These are phyloP conservation scores for Rhinopithecus roxellana DNA, from an alignment of 2,113 vertebrate genomes.

Conservation along the genomic window DNA sequence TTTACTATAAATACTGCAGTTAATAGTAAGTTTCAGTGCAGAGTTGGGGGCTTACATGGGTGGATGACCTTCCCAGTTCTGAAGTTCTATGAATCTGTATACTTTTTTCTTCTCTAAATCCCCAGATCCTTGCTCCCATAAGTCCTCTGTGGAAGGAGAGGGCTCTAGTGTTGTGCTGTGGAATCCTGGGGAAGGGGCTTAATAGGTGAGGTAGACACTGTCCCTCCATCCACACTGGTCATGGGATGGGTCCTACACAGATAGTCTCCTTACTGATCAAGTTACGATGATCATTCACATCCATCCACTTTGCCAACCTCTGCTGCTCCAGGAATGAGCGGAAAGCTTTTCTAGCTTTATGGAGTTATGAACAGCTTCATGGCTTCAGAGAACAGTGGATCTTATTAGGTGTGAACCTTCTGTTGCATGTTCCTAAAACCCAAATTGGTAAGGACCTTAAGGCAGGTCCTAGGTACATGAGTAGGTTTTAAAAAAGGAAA, in stretches of 20 bases:
- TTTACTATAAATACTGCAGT: neutral
- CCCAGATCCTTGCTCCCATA: neutral
- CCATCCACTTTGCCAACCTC: neutral
- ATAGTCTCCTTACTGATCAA: neutral
- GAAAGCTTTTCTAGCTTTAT: neutral
- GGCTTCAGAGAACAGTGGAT: neutral
- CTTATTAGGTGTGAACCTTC: neutral
- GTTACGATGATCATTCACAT: neutral
- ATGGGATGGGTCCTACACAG: neutral
- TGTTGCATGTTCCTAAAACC: neutral
- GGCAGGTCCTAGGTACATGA: neutral
- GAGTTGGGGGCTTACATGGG: neutral
- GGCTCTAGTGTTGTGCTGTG: neutral
- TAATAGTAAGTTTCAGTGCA: neutral
- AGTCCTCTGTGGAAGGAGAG: neutral
- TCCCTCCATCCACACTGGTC: neutral
- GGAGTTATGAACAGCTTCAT: no score
- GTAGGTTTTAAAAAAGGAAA: neutral
- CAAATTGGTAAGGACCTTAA: neutral
- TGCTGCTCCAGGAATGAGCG: neutral
- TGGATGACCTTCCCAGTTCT: neutral
- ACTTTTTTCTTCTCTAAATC: neutral
- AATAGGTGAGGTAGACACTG: neutral
- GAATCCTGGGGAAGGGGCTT: neutral
- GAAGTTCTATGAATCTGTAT: neutral